Evolutionary conservation across 37 sponge, comb jelly and placozoan genomes (phyloP).

Genomic region (Geodia barretti): DNA sequence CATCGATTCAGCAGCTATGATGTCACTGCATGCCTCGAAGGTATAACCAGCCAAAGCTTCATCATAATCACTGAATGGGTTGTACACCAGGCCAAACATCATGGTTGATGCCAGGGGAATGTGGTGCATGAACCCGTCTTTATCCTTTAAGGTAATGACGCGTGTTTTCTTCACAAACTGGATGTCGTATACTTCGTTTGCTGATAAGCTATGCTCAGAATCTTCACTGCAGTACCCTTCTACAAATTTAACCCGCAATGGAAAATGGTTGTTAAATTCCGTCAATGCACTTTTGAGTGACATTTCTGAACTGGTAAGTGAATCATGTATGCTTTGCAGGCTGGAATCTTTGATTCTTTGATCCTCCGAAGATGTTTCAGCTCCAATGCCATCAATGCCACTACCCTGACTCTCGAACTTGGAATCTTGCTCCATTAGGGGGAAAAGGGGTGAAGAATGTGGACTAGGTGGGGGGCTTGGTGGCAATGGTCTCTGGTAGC

Average conservation of each 20-base stretch:
- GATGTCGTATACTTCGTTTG: slow-evolving; percentile 31
- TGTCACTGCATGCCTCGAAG: slow-evolving; percentile 18
- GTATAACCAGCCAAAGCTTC: slow-evolving; percentile 32
- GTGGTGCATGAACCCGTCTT: background rate
- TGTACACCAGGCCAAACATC: slow-evolving; percentile 33
- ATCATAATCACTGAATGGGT: slow-evolving; percentile 18
- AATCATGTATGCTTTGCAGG: background rate
- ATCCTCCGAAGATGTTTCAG: background rate
- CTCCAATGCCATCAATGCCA: background rate
- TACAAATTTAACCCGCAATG: slow-evolving; percentile 30
- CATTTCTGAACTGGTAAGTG: background rate
- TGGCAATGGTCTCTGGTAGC: background rate
- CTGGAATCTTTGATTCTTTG: background rate
- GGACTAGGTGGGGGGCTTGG: background rate
- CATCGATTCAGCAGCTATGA: slow-evolving; percentile 2
- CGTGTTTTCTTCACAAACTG: slow-evolving; percentile 32
- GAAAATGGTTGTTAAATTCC: slow-evolving; percentile 2
- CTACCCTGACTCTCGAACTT: background rate
- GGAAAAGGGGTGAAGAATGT: background rate
- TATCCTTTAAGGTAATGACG: slow-evolving; percentile 34
- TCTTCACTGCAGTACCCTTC: slow-evolving; percentile 44
- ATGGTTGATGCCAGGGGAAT: slow-evolving; percentile 31
- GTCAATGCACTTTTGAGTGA: background rate
- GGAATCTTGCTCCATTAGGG: background rate
- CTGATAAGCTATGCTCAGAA: slow-evolving; percentile 33